These are phyloP conservation scores for Alces alces DNA, from an alignment of 2,113 vertebrate species.

Conservation along the genomic window DNA sequence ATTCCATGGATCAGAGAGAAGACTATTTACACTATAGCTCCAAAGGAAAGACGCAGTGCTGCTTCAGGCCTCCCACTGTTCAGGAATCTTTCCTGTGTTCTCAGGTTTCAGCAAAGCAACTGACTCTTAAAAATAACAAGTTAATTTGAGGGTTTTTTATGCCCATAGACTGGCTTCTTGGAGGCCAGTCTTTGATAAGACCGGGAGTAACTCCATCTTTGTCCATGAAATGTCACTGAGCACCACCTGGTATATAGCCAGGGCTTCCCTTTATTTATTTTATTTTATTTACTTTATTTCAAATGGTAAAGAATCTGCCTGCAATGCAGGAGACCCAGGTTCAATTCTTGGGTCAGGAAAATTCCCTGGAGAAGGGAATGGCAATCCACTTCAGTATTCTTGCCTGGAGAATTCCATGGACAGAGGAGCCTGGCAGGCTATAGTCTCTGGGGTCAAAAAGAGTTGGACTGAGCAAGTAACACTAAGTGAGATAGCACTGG, in stretches of 20 bases:
- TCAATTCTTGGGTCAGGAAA: not conserved
- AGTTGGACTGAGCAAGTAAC: not conserved
- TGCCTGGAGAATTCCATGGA: not conserved
- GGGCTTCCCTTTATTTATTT: not conserved
- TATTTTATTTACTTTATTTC: not conserved
- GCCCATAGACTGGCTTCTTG: not conserved
- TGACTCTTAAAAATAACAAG: not conserved
- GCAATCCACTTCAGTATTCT: not conserved
- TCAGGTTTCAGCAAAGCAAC: constrained; percentile 19
- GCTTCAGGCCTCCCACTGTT: not conserved
- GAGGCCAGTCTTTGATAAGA: not conserved
- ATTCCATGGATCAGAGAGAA: not conserved
- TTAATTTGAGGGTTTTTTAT: not conserved
- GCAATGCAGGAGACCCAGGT: not conserved
- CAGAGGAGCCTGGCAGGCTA: not conserved
- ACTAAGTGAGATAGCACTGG: not conserved
- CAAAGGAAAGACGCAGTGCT: not conserved
- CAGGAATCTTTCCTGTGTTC: not conserved
- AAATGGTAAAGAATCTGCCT: not conserved
- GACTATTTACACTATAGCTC: not conserved
- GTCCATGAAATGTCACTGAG: not conserved
- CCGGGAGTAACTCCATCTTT: not conserved
- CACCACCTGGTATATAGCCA: not conserved
- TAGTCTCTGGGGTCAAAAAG: not conserved
- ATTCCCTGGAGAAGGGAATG: not conserved